Evolutionary conservation across 37 sponge, comb jelly and placozoan genomes (phyloP), one percentile per base, ranked within the genome.

Genomic region (Oopsacas minuta): DNA sequence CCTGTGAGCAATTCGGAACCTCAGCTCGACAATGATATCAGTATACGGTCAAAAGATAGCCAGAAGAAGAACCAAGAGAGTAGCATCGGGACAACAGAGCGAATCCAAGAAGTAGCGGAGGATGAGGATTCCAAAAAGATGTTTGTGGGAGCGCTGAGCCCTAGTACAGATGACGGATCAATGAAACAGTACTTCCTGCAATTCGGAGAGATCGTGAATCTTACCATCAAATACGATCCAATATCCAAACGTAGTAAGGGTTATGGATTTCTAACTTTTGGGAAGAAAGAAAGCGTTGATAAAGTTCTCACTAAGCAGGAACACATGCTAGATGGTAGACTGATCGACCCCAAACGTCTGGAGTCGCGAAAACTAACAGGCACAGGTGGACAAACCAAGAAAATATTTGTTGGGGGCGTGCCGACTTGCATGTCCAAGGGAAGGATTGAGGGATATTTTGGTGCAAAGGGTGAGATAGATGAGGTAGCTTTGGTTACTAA

Each of bases 351-450:
- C n/a, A 37, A 85, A 10, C 86, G 52, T 10, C 17, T 85, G 84
- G 39, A 84, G 36, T 30, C 25, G 39, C 82, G 8, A 36, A 88
- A 88, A 83, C 86, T 35, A 46, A 51, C 81, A 87, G 87, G 52
- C 81, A 87, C 30, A 75, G 87, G 75, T 61, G 75, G 75, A n/a
- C 20, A 12, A 46, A 90, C 92, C 0, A 91, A 91, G 37, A 94
- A 94, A 85, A 88, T 94, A 23, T 94, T 94, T 83, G 90, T 91
- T 12, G 94, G 94, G 10, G 93, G 93, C 5, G 93, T 93, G 0
- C 93, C 93, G 0, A 85, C 87, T 37, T 85, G 84, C 22, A 87
- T 93, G 89, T 34, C 52, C 0, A 83, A 93, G 83, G 83, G 87
- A 37, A 52, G 46, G 0, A 84, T 94, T 1, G 49, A 81, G 3